These are phyloP conservation scores for Eupithecia subfuscata DNA, from an alignment of 2,888 invertebrate genomes.

Conservation along the genomic window DNA sequence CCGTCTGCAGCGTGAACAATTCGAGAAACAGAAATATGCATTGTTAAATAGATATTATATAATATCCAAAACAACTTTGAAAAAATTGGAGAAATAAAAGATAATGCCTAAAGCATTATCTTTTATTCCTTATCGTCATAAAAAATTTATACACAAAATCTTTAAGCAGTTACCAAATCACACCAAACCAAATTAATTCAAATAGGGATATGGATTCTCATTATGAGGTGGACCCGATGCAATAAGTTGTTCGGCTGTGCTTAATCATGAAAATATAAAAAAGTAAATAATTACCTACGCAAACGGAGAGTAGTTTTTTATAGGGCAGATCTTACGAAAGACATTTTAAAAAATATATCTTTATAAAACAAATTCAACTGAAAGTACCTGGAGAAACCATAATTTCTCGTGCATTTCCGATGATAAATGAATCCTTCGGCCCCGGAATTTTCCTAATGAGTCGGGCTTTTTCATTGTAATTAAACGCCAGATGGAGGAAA, in stretches of 20 bases:
- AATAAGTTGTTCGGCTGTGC: background rate
- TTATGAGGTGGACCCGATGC: background rate
- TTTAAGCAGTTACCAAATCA: too few species aligned
- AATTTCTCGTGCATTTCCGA: conserved; percentile 55
- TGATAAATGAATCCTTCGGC: conserved; percentile 51
- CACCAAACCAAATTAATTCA: background rate
- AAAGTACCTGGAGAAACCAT: conserved; percentile 52
- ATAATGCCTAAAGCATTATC: too few species aligned
- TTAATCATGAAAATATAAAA: background rate
- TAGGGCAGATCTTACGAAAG: background rate
- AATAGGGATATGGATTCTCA: background rate
- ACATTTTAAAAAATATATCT: background rate
- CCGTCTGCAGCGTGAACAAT: background rate
- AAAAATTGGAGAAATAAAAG: too few species aligned
- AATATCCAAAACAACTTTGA: background rate
- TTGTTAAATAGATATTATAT: background rate
- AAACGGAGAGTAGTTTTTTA: background rate
- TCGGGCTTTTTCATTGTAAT: conserved; percentile 56
- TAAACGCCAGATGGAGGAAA: conserved; percentile 52
- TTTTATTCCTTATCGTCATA: too few species aligned
- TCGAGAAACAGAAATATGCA: background rate
- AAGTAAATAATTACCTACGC: background rate
- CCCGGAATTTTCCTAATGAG: conserved; percentile 58
- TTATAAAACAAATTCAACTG: background rate
- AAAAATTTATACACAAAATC: background rate